Evolutionary conservation across 2,888 invertebrate genomes (phyloP).

Genomic region (Drosophila tanythrix): DNA sequence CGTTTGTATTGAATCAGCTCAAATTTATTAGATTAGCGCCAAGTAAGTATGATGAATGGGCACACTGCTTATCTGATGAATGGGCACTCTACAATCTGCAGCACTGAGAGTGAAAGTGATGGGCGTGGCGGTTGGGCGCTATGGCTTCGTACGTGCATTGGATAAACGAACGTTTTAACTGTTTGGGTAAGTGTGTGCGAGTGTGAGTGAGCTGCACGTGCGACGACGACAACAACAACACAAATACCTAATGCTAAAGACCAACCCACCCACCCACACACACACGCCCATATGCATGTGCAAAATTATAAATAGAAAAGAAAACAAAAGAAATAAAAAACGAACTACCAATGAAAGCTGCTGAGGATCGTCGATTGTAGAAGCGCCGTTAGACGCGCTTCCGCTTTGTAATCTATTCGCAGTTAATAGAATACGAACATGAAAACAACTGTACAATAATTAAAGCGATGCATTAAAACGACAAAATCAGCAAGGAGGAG

Average conservation of each 20-base stretch:
- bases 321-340: slow-evolving; percentile 6
- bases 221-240: slow-evolving; percentile 12
- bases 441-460: slow-evolving; percentile 51
- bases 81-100: slow-evolving; percentile 14
- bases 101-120: slow-evolving; percentile 41
- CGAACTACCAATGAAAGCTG: slow-evolving; percentile 21
- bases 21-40: slow-evolving; percentile 51
- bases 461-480: slow-evolving; percentile 20
- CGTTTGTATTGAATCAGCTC: slow-evolving; percentile 46
- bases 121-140: slow-evolving; percentile 24
- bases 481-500: background rate
- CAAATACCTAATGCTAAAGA: slow-evolving; percentile 11
- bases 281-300: slow-evolving; percentile 64
- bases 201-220: slow-evolving; percentile 37
- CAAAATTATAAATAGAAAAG: slow-evolving; percentile 31
- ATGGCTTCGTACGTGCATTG: slow-evolving; percentile 19
- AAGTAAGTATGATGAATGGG: slow-evolving; percentile 13
- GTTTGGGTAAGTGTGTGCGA: slow-evolving; percentile 5
- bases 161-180: slow-evolving; percentile 9
- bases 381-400: slow-evolving; percentile 28
- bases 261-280: slow-evolving; percentile 36
- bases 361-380: slow-evolving; percentile 25
- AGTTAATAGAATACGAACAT: slow-evolving; percentile 53
- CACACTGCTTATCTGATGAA: slow-evolving; percentile 3
- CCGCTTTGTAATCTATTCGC: slow-evolving; percentile 46